phyloP scores from a whole-genome alignment of 2,797 vertebrate genomes.

The Lagodon rhomboides region DNA sequence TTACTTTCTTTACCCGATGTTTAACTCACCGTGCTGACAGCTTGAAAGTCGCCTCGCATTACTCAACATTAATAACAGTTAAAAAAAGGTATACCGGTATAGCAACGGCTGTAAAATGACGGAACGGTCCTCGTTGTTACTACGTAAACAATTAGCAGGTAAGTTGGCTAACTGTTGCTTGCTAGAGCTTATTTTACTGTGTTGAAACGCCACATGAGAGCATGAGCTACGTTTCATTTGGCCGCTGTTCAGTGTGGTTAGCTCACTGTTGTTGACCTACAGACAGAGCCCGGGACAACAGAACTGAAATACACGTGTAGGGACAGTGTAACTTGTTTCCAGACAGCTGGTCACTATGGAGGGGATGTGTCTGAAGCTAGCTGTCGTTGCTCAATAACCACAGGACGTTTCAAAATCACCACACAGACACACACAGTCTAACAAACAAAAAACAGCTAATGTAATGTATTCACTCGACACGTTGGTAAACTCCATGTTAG shows the following conservation, averaged over 20 bases:
- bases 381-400: constrained; percentile 47
- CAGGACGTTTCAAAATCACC: background rate
- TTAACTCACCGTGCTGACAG: background rate
- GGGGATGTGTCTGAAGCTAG: constrained; percentile 27
- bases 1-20: constrained; percentile 5
- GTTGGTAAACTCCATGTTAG: background rate
- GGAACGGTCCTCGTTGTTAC: constrained; percentile 82
- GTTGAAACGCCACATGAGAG: too few relatives aligned
- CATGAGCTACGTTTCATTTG: accelerated
- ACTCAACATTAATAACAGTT: background rate
- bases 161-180: constrained; percentile 63
- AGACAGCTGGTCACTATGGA: constrained; percentile 32
- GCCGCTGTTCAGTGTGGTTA: background rate
- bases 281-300: background rate
- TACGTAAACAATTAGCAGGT: constrained; percentile 86
- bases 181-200: background rate
- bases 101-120: constrained; percentile 69
- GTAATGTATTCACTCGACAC: background rate
- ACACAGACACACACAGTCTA: background rate
- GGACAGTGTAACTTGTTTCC: background rate
- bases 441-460: too few relatives aligned
- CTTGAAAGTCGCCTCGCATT: constrained; percentile 14
- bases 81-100: background rate
- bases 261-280: background rate
- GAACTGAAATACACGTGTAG: constrained; percentile 27